phyloP scores from a whole-genome alignment of 2,797 vertebrate species.

The Hippopotamyrus pictus region DNA sequence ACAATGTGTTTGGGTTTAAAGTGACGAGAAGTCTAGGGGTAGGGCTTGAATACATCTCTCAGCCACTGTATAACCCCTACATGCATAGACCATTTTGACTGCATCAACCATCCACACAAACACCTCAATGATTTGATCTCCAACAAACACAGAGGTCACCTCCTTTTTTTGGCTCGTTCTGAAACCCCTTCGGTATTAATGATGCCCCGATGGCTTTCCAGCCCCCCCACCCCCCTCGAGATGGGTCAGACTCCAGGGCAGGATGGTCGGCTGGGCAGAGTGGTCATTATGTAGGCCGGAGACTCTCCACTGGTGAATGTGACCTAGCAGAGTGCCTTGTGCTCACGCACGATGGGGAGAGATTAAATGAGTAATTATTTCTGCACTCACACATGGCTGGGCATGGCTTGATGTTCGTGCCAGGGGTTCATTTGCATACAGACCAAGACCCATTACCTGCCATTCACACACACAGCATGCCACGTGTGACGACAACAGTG shows the following conservation, averaged over 20 bases:
- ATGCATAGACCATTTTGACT: not conserved
- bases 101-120: not conserved
- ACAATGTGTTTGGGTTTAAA: not conserved
- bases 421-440: constrained; percentile 39
- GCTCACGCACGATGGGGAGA: constrained; percentile 44
- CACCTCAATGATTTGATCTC: not conserved
- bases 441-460: not conserved
- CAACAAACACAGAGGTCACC: not conserved
- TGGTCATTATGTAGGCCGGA: constrained; percentile 57
- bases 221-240: not conserved
- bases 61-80: not conserved
- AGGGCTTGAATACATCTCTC: not conserved
- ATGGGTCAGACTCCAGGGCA: not conserved
- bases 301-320: constrained; percentile 58
- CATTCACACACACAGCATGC: not conserved
- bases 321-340: constrained; percentile 40
- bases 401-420: constrained; percentile 33
- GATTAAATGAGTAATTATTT: constrained; percentile 63
- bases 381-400: constrained; percentile 42
- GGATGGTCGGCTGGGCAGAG: constrained; percentile 24
- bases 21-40: not conserved
- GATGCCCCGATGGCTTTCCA: not conserved
- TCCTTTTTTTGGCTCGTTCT: not conserved
- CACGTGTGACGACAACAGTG: not conserved
- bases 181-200: not conserved